phyloP scores from a whole-genome alignment of 2,888 invertebrate species.

The Acholoe squamosa region DNA sequence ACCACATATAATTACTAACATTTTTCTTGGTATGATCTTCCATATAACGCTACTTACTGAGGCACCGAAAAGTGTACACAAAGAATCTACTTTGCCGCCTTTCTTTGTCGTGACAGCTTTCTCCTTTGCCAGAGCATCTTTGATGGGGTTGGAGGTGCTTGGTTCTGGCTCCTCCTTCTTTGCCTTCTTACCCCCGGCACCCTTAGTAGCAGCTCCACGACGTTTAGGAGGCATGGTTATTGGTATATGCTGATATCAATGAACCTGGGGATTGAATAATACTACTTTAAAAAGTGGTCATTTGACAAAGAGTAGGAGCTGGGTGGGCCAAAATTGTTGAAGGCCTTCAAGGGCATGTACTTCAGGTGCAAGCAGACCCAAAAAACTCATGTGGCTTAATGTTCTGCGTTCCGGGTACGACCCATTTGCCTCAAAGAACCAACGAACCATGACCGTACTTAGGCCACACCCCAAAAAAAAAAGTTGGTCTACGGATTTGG shows the following conservation, averaged over 20 bases:
- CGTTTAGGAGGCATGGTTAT: constrained; percentile 51
- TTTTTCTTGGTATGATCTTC: no score
- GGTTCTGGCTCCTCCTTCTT: constrained; percentile 15
- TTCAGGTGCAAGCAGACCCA: no score
- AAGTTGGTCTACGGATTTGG: no score
- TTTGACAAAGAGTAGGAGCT: no score
- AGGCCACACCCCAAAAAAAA: no score
- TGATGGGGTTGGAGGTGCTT: constrained; percentile 37
- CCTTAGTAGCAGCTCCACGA: background rate
- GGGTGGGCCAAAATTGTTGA: no score
- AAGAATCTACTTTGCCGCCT: background rate
- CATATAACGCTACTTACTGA: background rate
- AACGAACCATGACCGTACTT: no score
- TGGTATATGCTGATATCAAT: background rate
- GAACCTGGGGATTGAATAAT: background rate
- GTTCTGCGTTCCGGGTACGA: no score
- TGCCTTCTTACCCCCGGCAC: constrained; percentile 17
- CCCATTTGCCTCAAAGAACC: no score
- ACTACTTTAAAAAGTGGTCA: background rate
- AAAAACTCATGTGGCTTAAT: no score
- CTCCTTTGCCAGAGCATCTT: constrained; percentile 5
- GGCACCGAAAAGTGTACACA: background rate
- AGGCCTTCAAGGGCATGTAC: no score
- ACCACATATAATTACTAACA: no score
- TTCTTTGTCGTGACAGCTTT: background rate